Conservation (phyloP, 2,888 invertebrate species). For the Agonopterix alstromeriana region DNA sequence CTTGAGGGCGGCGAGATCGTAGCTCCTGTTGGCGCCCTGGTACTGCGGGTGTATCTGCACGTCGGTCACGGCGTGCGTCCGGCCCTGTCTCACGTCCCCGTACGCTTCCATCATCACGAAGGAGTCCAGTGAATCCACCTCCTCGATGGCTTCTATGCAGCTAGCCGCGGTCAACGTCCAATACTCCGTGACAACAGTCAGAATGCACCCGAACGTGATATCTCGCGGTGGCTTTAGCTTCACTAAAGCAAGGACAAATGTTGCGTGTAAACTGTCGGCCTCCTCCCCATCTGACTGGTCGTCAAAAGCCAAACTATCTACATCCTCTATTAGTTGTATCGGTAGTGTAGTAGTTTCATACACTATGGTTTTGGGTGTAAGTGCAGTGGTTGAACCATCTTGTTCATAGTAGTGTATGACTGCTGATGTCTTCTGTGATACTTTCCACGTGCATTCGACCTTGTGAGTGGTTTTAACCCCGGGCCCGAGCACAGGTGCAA, state of each 20-base stretch:
- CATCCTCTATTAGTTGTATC: constrained; percentile 5
- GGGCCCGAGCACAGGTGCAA: neutral
- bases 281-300: constrained; percentile 25
- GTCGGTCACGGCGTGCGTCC: constrained; percentile 30
- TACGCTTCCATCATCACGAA: constrained; percentile 47
- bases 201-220: constrained; percentile 48
- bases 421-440: constrained; percentile 38
- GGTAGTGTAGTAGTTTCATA: neutral
- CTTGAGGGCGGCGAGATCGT: constrained; percentile 44
- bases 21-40: constrained; percentile 28
- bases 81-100: constrained; percentile 23
- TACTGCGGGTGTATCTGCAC: constrained; percentile 47
- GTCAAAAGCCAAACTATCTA: constrained; percentile 1
- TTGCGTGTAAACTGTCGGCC: constrained; percentile 17
- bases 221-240: constrained; percentile 36
- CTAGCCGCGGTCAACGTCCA: constrained; percentile 60
- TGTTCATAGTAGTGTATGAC: constrained; percentile 30
- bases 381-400: neutral
- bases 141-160: constrained; percentile 54
- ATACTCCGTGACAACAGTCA: constrained; percentile 37
- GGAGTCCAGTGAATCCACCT: constrained; percentile 47
- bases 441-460: constrained; percentile 48
- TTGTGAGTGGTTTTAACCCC: constrained; percentile 5
- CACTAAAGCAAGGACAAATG: constrained; percentile 41
- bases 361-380: neutral